Evolutionary conservation across 2,797 vertebrate genomes (phyloP), one percentile per base, ranked within the genome.

Genomic region (Centroberyx gerrardi): DNA sequence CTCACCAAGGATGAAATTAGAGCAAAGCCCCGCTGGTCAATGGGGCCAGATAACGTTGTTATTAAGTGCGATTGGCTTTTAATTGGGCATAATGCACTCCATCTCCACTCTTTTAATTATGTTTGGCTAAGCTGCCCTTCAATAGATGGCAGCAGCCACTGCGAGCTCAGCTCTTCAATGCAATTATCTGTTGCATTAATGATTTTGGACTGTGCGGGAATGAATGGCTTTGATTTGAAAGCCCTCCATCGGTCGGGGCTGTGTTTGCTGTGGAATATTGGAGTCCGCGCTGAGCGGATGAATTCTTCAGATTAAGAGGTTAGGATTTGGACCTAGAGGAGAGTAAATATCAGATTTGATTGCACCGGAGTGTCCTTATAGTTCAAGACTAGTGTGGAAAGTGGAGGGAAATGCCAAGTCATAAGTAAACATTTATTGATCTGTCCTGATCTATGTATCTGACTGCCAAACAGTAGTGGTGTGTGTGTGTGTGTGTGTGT

Each of bases 11-110:
- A 91, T 88, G 85, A 91, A 90, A 93, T 90, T 88, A 83, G 78
- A 90, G 81, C 33, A 4, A 85, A 85, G 79, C 68, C 86, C 74
- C 65, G 54, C 83, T 80, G 90, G 85, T 91, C 91, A 91, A 92
- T 92, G 90, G 84, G 83, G 62, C 86, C 76, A 87, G 92, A 94
- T 92, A 88, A 88, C 68, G 28, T 84, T 90, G 87, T 94, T 93
- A 92, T 92, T 92, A 87, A 90, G 80, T 86, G 90, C 92, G 92
- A 94, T 92, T 94, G 92, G 82, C 88, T 93, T 92, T 93, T 94
- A 94, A 95, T 94, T 93, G 92, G 75, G 73, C 85, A 82, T 92
- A 92, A 94, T 90, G 91, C 90, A 92, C 89, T 93, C 86, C 84
- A 89, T 93, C 89, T 89, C 85, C 66, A 87, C 83, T 93, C 85